Base-by-base conservation (phyloP, 2,888 invertebrate species). In the Sepioteuthis lessoniana region DNA sequence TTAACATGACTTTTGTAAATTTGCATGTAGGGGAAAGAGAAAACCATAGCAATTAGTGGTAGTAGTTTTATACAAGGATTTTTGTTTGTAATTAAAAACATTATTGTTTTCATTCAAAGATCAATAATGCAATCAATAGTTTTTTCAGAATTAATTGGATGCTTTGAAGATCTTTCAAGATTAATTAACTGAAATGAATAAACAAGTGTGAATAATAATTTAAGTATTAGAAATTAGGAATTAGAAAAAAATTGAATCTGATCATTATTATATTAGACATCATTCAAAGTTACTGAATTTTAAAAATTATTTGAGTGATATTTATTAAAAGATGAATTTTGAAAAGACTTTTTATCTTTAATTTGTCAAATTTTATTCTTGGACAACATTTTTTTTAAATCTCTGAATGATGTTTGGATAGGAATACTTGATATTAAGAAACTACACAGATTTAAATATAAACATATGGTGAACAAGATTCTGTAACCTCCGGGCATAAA, bases 141-240 rank as follows among this genome's bases (percentile, higher is more conserved):
- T 76, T 76, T 60, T 76, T 76, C n/a, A 35, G 76, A 76, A 76
- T 76, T 76, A 76, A 76, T 76, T 76, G 76, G 76, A 35, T 76
- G n/a, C n/a, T 76, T 35, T 76, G 25, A 76, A 76, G 76, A 76
- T 76, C n/a, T 76, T 76, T 76, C 76, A 76, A 13, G 76, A 76
- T 76, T 76, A 76, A 76, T 76, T 76, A 76, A 76, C n/a, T 76
- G 76, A n/a, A 76, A n/a, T 76, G n/a, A 35, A 76, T 76, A 76
- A 76, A 76, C 76, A 35, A 76, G 16, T 35, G 10, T 16, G 76
- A 76, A 76, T 35, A 76, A 76, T 76, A 35, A 76, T 76, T 16
- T 35, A 76, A 76, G n/a, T 35, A 76, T n/a, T 0, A n/a, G 16
- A 76, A 10, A 31, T 25, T n/a, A 76, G n/a, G n/a, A 76, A 16